phyloP scores from a whole-genome alignment of 2,797 vertebrate genomes.

The Acanthiza pusilla region DNA sequence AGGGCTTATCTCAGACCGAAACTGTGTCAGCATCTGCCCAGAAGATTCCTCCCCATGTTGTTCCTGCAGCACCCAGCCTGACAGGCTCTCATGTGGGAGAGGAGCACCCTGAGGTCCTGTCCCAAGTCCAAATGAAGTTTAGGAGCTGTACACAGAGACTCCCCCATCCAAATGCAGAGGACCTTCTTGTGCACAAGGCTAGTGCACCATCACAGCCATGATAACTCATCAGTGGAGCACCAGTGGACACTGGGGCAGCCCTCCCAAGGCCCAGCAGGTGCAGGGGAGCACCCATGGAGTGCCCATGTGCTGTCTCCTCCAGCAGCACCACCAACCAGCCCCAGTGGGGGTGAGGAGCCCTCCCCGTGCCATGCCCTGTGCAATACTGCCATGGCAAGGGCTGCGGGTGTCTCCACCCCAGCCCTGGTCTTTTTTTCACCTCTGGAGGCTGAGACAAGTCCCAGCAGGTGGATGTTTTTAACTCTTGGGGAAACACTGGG shows the following conservation, averaged over 20 bases:
- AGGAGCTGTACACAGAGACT: not conserved
- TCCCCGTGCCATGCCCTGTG: not conserved
- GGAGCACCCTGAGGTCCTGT: not conserved
- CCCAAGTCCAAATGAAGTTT: not conserved
- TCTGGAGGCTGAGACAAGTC: not conserved
- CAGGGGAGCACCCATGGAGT: not conserved
- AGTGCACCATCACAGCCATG: accelerated
- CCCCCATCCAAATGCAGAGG: not conserved
- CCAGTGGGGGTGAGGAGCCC: not conserved
- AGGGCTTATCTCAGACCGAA: not conserved
- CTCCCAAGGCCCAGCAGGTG: accelerated
- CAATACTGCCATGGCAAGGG: not conserved
- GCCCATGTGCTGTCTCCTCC: not conserved
- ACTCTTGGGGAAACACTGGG: not conserved
- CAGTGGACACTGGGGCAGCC: accelerated
- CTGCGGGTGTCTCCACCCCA: not conserved
- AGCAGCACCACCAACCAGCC: not conserved
- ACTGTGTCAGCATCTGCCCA: not conserved
- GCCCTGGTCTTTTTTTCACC: not conserved
- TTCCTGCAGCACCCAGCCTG: not conserved
- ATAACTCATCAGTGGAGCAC: accelerated
- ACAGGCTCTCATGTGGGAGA: not conserved
- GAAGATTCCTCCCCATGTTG: not conserved
- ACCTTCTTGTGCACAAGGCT: not conserved
- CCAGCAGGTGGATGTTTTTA: not conserved